These are phyloP conservation scores for Cataglyphis livida DNA, from an alignment of 2,888 invertebrate species.

Conservation along the genomic window DNA sequence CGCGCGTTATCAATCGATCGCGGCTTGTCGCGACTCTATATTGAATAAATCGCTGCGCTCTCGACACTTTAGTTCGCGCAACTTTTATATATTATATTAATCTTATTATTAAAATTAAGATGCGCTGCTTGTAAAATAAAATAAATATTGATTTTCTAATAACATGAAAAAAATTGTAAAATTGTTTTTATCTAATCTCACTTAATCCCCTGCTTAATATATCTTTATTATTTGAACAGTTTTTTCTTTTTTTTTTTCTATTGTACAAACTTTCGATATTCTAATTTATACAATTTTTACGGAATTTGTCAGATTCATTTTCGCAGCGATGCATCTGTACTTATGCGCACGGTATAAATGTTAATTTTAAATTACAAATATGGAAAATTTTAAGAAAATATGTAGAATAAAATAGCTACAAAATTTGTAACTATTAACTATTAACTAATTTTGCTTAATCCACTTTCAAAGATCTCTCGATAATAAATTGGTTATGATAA, in stretches of 20 bases:
- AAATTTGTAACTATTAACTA: neutral
- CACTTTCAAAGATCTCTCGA: conserved; percentile 10
- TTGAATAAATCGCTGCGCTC: neutral
- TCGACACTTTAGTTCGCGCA: neutral
- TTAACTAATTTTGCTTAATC: neutral
- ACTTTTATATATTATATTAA: neutral
- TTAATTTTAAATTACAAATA: neutral
- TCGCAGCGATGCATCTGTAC: neutral
- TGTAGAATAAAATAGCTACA: neutral
- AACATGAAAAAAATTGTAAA: neutral
- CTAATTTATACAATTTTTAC: neutral
- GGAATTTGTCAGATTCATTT: neutral
- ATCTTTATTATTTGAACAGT: neutral
- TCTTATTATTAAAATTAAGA: too few relatives aligned
- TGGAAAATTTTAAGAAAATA: neutral
- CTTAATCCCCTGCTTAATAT: neutral
- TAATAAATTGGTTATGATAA: neutral
- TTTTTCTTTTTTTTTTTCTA: neutral
- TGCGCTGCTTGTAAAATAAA: neutral
- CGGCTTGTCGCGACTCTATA: neutral
- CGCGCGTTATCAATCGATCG: neutral
- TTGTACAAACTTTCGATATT: neutral
- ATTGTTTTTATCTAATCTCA: neutral
- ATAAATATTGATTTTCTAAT: neutral
- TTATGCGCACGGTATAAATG: neutral